Conservation (phyloP, 2,888 invertebrate genomes). For the Melinaea menophilus region DNA sequence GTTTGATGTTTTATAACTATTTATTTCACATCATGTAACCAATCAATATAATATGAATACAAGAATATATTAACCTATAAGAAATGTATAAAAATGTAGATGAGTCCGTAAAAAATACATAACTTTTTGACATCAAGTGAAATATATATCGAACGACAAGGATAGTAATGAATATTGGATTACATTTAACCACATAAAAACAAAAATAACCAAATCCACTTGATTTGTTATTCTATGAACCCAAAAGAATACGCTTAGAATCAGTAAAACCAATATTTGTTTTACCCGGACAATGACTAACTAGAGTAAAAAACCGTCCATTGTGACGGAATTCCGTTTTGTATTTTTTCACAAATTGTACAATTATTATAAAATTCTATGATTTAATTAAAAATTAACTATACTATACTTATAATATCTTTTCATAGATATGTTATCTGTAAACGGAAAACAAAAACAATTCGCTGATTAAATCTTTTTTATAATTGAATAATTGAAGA, state of each 20-base stretch:
- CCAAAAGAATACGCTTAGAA: conserved; percentile 18
- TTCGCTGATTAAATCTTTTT: too few species aligned
- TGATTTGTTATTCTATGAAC: conserved; percentile 27
- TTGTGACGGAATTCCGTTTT: too few species aligned
- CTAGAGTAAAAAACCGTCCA: too few species aligned
- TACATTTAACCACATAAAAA: conserved; percentile 19
- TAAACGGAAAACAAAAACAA: too few species aligned
- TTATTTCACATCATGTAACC: too few species aligned
- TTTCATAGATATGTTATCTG: too few species aligned
- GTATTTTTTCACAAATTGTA: too few species aligned
- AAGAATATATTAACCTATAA: background rate
- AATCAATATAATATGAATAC: background rate
- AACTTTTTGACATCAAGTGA: background rate
- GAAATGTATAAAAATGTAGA: conserved; percentile 4
- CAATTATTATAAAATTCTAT: too few species aligned
- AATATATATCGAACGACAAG: conserved; percentile 1
- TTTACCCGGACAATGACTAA: background rate
- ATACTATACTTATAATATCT: too few species aligned
- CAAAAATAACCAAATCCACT: conserved; percentile 20
- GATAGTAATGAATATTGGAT: conserved; percentile 24
- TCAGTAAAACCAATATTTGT: conserved; percentile 15
- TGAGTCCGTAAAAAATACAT: background rate
- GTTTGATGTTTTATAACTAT: too few species aligned
- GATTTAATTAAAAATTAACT: too few species aligned
- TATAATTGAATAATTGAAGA: too few species aligned